Conservation (phyloP, 2,888 invertebrate genomes). For the Philopedon plagiatum region DNA sequence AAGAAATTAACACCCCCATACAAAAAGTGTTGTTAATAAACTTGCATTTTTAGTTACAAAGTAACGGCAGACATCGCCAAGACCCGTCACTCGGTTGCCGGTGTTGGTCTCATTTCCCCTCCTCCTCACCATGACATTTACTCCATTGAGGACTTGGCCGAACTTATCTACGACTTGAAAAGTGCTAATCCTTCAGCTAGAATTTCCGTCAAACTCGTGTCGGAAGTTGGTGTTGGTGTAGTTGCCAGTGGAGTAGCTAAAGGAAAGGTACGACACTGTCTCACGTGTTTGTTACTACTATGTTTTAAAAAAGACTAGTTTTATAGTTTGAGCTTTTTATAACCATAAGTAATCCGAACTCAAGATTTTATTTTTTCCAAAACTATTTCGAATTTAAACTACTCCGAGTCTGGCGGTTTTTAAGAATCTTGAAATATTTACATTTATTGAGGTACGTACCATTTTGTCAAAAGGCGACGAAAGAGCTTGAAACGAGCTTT, state of each 20-base stretch:
- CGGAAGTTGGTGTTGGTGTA: constrained; percentile 95
- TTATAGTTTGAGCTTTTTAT: too few relatives aligned
- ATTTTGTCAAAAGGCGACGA: too few relatives aligned
- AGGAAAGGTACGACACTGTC: constrained; percentile 78
- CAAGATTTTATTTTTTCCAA: too few relatives aligned
- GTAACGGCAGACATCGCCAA: constrained; percentile 95
- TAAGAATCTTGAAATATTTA: too few relatives aligned
- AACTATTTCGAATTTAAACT: too few relatives aligned
- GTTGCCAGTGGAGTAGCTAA: constrained; percentile 93
- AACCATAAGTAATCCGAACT: too few relatives aligned
- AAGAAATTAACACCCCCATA: constrained; percentile 25
- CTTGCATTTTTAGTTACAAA: constrained; percentile 72
- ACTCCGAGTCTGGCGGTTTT: too few relatives aligned
- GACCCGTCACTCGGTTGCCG: constrained; percentile 95
- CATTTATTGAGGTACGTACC: too few relatives aligned
- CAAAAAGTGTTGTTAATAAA: too few relatives aligned
- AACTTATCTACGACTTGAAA: constrained; percentile 98
- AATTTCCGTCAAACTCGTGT: constrained; percentile 97
- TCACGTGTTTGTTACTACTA: too few relatives aligned
- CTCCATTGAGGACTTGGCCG: constrained; percentile 98
- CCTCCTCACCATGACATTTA: constrained; percentile 99
- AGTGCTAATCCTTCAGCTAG: constrained; percentile 96
- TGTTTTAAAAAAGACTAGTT: too few relatives aligned
- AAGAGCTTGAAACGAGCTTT: too few relatives aligned
- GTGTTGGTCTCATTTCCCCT: constrained; percentile 97